Percentiles rank a stretch among this genome's conserved stretches.
These are phyloP conservation scores for Gobio gobio DNA, from an alignment of 2,113 vertebrate genomes.

Conservation along the genomic window DNA sequence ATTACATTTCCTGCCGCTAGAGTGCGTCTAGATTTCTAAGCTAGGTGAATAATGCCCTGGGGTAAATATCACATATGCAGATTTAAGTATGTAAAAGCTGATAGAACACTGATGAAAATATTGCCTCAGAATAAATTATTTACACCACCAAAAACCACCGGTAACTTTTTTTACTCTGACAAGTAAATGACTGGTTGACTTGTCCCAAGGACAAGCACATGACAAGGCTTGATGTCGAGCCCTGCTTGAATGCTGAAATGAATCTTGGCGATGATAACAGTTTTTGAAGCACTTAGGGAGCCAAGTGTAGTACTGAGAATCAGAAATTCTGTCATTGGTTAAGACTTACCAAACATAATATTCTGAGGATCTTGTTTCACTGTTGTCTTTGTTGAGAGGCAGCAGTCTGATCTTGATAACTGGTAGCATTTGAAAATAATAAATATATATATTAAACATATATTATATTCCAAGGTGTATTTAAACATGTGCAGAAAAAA, in stretches of 20 bases:
- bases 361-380: slow-evolving; percentile 73
- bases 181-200: too few species aligned
- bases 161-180: too few species aligned
- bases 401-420: slow-evolving; percentile 67
- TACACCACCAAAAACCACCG: too few species aligned
- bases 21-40: too few species aligned
- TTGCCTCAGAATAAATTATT: too few species aligned
- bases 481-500: slow-evolving; percentile 21
- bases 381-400: slow-evolving; percentile 67
- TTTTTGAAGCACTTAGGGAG: slow-evolving; percentile 27
- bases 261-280: slow-evolving; percentile 7
- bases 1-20: too few species aligned
- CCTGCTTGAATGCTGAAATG: background rate
- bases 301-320: slow-evolving; percentile 49
- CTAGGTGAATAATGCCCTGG: too few species aligned
- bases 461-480: slow-evolving; percentile 62
- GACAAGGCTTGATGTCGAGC: too few species aligned
- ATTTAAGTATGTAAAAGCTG: too few species aligned
- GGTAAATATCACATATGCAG: too few species aligned
- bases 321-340: slow-evolving; percentile 53
- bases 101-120: too few species aligned
- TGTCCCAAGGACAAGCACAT: too few species aligned
- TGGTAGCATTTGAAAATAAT: slow-evolving; percentile 71
- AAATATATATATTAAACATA: background rate
- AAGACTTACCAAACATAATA: slow-evolving; percentile 64